Evolutionary conservation across 2,113 vertebrate genomes (phyloP), one percentile per base, ranked within the genome.

Genomic region (Bubo bubo): DNA sequence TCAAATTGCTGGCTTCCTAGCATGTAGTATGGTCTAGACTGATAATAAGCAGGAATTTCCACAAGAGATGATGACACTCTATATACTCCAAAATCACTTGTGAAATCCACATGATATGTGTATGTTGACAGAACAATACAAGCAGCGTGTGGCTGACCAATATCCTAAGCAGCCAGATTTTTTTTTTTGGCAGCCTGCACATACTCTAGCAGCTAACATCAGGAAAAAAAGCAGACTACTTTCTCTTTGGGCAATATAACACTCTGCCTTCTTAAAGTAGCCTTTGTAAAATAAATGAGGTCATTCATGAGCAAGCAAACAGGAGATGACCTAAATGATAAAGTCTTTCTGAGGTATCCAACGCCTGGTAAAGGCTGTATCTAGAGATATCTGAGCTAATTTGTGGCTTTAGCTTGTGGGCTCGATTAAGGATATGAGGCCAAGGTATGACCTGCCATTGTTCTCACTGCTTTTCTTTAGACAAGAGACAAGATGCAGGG

Each of bases 341-440:
- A 14, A 47, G 63, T 8, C 58, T 47, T 50, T 88, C 35, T 64
- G 75, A 90, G n/a, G 27, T 47, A 73, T 10, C 34, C 0, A 0
- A 37, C 1, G 1, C 28, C 34, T 58, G 1, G 0, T 13, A 35
- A 32, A 64, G 14, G 18, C 12, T 32, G 2, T 50, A 41, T 27
- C 12, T 74, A 35, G 27, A 90, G 39, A 56, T 55, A 77, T 5
- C n/a, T 7, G 2, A 17, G 34, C 23, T 67, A 35, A 28, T 59
- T 39, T 58, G 19, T 71, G 37, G 43, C 37, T 90, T 88, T 75
- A 49, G 39, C 35, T 56, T 73, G 15, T 27, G 34, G 45, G 7
- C 20, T 71, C 73, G 16, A 35, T 32, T 37, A 59, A 76, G 63
- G 45, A 70, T 56, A 16, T 50, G 24, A 11, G 43, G 45, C 43